phyloP scores from a whole-genome alignment of 1,140 invertebrate species.

The Leucophenga varia region DNA sequence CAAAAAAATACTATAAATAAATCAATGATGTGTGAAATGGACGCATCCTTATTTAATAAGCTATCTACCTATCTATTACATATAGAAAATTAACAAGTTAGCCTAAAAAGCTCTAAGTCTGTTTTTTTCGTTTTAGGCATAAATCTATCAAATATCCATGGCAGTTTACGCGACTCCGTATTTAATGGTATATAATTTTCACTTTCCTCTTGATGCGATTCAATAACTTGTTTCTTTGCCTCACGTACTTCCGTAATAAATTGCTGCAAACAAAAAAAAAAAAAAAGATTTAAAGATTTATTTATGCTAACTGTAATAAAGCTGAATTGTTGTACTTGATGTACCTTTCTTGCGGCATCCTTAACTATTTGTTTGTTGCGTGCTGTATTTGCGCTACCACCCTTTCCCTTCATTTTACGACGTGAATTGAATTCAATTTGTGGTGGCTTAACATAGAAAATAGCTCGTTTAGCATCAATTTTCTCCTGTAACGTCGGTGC shows the following conservation, averaged over 20 bases:
- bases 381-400: conserved; percentile 71
- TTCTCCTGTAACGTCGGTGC: conserved; percentile 76
- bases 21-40: no score
- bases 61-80: no score
- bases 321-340: no score
- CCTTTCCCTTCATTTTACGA: conserved; percentile 76
- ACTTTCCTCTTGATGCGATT: conserved; percentile 7
- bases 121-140: conserved; percentile 34
- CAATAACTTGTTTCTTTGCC: conserved; percentile 35
- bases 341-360: conserved; percentile 67
- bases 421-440: conserved; percentile 75
- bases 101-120: no score
- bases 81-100: no score
- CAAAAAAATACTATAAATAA: no score
- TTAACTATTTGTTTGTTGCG: conserved; percentile 79
- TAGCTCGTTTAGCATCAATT: conserved; percentile 74
- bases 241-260: conserved; percentile 58
- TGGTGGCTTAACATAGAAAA: conserved; percentile 75
- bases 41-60: no score
- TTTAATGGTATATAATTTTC: conserved; percentile 12
- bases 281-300: conserved; percentile 3
- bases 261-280: conserved; percentile 60
- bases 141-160: conserved; percentile 45
- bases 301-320: no score
- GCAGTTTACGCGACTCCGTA: conserved; percentile 6